phyloP scores from a whole-genome alignment of 2,113 vertebrate species.

The Scophthalmus maximus region DNA sequence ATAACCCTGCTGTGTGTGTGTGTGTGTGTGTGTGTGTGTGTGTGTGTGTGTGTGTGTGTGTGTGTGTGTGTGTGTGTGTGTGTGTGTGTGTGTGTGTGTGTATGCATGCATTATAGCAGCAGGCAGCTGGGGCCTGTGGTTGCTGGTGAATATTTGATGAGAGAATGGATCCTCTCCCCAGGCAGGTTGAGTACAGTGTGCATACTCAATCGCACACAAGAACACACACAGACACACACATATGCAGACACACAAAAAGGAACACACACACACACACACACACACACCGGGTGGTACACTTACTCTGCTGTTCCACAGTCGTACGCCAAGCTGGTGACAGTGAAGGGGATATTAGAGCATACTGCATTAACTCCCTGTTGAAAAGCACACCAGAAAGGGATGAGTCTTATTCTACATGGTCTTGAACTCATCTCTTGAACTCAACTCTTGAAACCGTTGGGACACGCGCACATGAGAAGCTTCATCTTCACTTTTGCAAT shows the following conservation, averaged over 20 bases:
- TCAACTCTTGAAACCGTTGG: no score
- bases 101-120: slow-evolving; percentile 63
- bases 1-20: slow-evolving; percentile 58
- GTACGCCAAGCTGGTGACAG: slow-evolving; percentile 52
- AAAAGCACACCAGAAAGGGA: slow-evolving; percentile 68
- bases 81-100: no score
- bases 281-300: slow-evolving; percentile 35
- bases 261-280: background rate
- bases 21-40: no score
- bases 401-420: slow-evolving; percentile 21
- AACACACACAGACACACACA: slow-evolving; percentile 11
- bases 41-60: no score
- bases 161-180: slow-evolving; percentile 81
- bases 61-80: no score
- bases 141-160: slow-evolving; percentile 85
- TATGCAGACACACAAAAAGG: background rate
- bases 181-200: slow-evolving; percentile 74
- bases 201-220: slow-evolving; percentile 48
- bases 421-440: no score
- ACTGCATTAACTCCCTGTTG: slow-evolving; percentile 45
- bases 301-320: slow-evolving; percentile 44
- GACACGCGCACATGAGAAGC: background rate
- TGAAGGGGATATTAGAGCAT: slow-evolving; percentile 77
- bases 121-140: slow-evolving; percentile 79
- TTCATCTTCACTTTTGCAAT: background rate